phyloP scores from a whole-genome alignment of 64 coral and sea anemone species.

The Catalaphyllia jardinei region DNA sequence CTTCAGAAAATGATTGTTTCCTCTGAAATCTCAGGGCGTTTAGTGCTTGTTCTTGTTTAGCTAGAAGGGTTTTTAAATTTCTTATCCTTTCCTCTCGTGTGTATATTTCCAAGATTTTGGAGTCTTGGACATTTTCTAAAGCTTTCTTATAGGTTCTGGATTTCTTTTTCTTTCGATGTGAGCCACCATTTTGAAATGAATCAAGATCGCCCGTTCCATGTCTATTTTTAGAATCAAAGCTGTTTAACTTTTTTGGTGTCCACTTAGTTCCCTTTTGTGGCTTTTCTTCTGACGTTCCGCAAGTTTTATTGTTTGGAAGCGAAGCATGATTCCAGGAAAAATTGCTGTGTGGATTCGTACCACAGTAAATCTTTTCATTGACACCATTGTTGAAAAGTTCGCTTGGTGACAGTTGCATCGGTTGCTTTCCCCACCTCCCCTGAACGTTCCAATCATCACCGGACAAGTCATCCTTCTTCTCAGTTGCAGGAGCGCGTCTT shows the following conservation, averaged over 20 bases:
- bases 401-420: neutral
- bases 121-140: neutral
- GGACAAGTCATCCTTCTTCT: neutral
- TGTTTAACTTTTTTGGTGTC: neutral
- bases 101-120: neutral
- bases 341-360: neutral
- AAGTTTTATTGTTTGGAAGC: neutral
- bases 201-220: neutral
- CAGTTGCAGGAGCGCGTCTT: neutral
- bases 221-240: neutral
- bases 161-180: neutral
- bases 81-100: constrained; percentile 3
- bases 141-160: neutral
- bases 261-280: neutral
- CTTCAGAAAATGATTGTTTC: neutral
- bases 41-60: constrained; percentile 2
- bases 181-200: neutral
- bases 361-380: neutral
- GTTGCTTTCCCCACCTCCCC: neutral
- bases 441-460: neutral
- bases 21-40: neutral
- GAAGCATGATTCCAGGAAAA: neutral
- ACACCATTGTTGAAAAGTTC: neutral
- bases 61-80: neutral
- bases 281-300: neutral